Base-by-base conservation (phyloP, 2,113 vertebrate species). In the Pitta sordida region DNA sequence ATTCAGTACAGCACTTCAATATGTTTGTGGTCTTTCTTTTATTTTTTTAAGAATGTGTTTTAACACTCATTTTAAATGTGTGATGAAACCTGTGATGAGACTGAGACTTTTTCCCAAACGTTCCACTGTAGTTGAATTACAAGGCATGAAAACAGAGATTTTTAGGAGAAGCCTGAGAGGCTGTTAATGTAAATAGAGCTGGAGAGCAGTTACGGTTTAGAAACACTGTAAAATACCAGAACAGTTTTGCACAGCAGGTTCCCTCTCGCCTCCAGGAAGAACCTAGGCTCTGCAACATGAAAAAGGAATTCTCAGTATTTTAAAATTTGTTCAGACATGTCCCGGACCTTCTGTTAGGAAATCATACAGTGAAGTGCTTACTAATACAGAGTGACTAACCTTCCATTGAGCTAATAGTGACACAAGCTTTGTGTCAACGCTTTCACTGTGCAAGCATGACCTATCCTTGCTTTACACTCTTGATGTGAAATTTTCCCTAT, bases 291-390 rank as follows among this genome's bases (percentile, higher is more conserved):
- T 78, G 53, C 74, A 94, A 59, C 15, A 6, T 91, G 78, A 37
- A 94, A 70, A 91, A 85, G 74, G 87, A 90, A 86, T 96, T 93
- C 29, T 93, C 11, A 36, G 46, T 92, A 85, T 95, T 96, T 89
- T 67, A 87, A 75, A 89, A 90, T 83, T 36, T 89, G 93, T 95
- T 93, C 90, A 93, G 94, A 91, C 97, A 83, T 74, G 93, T 87
- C 52, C 83, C 83, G 32, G 29, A 69, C 70, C 48, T 86, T 93
- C 91, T 92, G 58, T 92, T 94, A 94, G 59, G 94, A 96, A 96
- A 92, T 83, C n/a, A 58, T 55, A 67, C 48, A 73, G 29, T 73
- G 83, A 93, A 76, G 58, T 79, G 65, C 67, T 91, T 95, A 80
- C 52, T 94, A 95, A 94, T 68, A 30, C 73, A 71, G 32, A 73